Evolutionary conservation across 2,113 vertebrate species (phyloP).

Genomic region (Dryoscopus gambensis): DNA sequence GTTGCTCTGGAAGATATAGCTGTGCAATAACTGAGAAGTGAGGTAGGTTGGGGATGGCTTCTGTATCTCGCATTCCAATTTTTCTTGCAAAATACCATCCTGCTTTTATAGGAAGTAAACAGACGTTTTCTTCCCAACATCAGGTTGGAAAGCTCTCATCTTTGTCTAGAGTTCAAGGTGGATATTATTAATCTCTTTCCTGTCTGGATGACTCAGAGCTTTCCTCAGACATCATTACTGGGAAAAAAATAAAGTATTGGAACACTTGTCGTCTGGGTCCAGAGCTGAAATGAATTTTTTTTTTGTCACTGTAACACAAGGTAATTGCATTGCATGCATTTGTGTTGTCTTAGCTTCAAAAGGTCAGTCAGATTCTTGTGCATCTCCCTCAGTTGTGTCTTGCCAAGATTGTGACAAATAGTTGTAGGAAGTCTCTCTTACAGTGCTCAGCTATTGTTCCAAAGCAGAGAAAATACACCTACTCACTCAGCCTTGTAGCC

Average conservation of each 20-base stretch:
- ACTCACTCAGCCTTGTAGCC: neutral
- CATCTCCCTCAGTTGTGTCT: neutral
- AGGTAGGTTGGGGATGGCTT: neutral
- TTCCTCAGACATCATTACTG: neutral
- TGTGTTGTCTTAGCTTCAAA: neutral
- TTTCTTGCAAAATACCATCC: neutral
- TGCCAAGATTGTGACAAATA: neutral
- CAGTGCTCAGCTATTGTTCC: neutral
- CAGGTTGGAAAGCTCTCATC: neutral
- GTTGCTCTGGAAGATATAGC: neutral
- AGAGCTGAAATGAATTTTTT: slow-evolving; percentile 7
- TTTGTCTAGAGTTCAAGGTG: neutral
- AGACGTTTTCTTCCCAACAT: neutral
- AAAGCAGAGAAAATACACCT: neutral
- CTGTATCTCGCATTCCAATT: neutral
- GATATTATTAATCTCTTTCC: neutral
- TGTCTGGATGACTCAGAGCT: slow-evolving; percentile 5
- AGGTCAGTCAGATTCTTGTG: neutral
- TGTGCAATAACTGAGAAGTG: neutral
- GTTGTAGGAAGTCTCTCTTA: neutral
- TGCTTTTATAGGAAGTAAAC: neutral
- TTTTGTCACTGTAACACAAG: neutral
- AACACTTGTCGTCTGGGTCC: neutral
- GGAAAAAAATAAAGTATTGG: neutral
- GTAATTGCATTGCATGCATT: slow-evolving; percentile 6